A percentile compares a stretch with the other conserved stretches of the same genome.
Conservation (phyloP, 2,113 vertebrate species). For the Eulemur macaco region DNA sequence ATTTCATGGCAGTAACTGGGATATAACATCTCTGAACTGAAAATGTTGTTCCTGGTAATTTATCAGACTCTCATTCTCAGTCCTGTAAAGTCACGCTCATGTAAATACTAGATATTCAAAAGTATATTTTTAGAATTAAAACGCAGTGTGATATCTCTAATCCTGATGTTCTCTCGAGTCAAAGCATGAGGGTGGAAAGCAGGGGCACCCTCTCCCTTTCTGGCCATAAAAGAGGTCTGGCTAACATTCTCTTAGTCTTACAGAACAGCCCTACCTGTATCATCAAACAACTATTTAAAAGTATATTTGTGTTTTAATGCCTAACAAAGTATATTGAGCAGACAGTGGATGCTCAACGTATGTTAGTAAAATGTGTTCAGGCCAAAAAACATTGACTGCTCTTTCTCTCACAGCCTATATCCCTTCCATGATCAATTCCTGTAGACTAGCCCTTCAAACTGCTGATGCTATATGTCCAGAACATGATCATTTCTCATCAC, state of each 20-base stretch:
- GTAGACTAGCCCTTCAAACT: not conserved
- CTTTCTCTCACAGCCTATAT: not conserved
- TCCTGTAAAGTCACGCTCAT: not conserved
- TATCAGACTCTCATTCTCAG: not conserved
- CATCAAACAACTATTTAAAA: not conserved
- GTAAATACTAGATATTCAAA: not conserved
- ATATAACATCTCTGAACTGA: not conserved
- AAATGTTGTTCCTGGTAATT: not conserved
- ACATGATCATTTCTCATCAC: not conserved
- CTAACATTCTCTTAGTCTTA: not conserved
- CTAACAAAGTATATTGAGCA: not conserved
- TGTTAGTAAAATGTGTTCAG: not conserved
- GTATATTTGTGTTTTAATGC: not conserved
- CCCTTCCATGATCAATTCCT: not conserved
- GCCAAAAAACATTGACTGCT: no score
- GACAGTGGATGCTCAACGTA: not conserved
- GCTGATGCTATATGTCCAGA: not conserved
- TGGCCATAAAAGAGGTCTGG: accelerated
- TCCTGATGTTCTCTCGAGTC: not conserved
- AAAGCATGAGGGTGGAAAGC: not conserved
- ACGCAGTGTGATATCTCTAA: not conserved
- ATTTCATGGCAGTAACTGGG: not conserved
- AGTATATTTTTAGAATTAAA: not conserved
- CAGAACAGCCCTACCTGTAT: not conserved
- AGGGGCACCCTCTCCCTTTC: accelerated